phyloP scores from a whole-genome alignment of 2,797 vertebrate species.

The Acrossocheilus fasciatus region DNA sequence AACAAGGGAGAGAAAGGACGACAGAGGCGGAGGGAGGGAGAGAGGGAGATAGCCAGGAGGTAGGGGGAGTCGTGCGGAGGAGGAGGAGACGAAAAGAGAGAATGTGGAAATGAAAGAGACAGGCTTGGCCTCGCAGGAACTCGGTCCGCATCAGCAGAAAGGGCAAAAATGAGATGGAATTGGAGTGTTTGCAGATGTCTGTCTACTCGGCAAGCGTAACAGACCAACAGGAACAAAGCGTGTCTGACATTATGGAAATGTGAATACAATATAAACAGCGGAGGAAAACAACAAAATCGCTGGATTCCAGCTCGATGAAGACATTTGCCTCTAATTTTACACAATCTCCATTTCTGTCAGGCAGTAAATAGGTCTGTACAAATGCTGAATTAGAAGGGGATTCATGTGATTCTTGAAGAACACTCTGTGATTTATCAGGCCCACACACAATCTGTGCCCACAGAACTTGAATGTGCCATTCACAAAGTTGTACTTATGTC shows the following conservation, averaged over 20 bases:
- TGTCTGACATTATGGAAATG: constrained; percentile 52
- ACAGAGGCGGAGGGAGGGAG: constrained; percentile 12
- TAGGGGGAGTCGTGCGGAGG: constrained; percentile 47
- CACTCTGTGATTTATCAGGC: neutral
- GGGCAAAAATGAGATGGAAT: constrained; percentile 54
- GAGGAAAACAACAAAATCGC: neutral
- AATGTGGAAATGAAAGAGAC: constrained; percentile 58
- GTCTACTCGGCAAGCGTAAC: constrained; percentile 49
- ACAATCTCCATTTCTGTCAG: neutral
- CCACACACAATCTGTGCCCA: neutral
- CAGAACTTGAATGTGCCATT: neutral
- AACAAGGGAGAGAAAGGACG: constrained; percentile 55
- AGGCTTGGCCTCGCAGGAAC: constrained; percentile 56
- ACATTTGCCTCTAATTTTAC: constrained; percentile 18
- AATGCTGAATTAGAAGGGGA: constrained; percentile 15
- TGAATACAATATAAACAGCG: constrained; percentile 48
- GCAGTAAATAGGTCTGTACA: neutral
- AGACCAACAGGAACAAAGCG: constrained; percentile 41
- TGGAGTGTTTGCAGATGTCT: constrained; percentile 58
- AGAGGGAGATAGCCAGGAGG: constrained; percentile 52
- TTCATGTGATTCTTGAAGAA: neutral
- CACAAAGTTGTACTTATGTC: neutral
- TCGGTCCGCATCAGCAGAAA: constrained; percentile 59
- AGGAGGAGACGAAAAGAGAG: constrained; percentile 51
- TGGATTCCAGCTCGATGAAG: constrained; percentile 29